Percentiles rank a stretch among this genome's conserved stretches.
Evolutionary conservation across 2,797 vertebrate genomes (phyloP).

Genomic region (Poecilia picta): DNA sequence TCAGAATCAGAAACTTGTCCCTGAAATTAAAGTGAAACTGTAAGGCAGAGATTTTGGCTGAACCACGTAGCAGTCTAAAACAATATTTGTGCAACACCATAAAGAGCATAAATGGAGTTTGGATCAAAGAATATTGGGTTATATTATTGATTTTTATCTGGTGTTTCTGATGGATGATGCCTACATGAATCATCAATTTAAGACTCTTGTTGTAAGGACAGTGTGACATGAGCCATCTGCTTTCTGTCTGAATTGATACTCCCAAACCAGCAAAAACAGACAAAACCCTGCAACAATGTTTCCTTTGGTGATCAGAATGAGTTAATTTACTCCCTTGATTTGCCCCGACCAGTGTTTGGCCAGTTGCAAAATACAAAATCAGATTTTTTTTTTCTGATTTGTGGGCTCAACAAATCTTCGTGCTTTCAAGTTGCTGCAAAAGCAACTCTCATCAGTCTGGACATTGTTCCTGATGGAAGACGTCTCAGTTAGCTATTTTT

Average conservation of each 20-base stretch:
- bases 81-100: not conserved
- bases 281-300: not conserved
- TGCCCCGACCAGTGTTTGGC: not conserved
- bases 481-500: not conserved
- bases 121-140: not conserved
- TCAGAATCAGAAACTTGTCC: slow-evolving; percentile 16
- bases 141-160: not conserved
- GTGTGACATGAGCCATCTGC: not conserved
- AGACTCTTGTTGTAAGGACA: not conserved
- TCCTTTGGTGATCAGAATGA: not conserved
- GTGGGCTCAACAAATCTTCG: not conserved
- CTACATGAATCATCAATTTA: not conserved
- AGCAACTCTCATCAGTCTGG: not conserved
- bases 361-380: not conserved
- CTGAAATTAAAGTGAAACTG: slow-evolving; percentile 28
- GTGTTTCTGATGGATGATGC: not conserved
- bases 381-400: not conserved
- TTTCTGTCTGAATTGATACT: not conserved
- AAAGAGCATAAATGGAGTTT: not conserved
- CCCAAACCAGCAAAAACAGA: not conserved
- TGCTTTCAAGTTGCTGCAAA: not conserved
- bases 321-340: not conserved
- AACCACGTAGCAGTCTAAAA: not conserved
- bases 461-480: not conserved
- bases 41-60: slow-evolving; percentile 13